A percentile compares a stretch with the other conserved stretches of the same genome.
Evolutionary conservation across 2,888 invertebrate genomes (phyloP).

Genomic region (Panorpa germanica): DNA sequence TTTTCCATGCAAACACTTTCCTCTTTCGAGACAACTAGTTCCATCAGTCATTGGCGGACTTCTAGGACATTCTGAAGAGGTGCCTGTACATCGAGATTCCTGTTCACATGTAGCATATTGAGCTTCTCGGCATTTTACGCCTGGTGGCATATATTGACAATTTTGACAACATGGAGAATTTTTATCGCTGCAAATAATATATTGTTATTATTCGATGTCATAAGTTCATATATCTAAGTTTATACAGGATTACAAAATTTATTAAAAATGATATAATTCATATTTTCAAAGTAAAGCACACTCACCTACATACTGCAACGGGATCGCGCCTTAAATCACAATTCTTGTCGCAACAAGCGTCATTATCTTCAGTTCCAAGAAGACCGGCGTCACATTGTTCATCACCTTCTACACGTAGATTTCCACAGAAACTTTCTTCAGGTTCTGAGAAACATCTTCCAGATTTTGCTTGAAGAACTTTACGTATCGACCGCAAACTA

Average conservation of each 20-base stretch:
- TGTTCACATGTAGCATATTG: slow-evolving; percentile 85
- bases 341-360: slow-evolving; percentile 83
- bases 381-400: slow-evolving; percentile 95
- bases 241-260: slow-evolving; percentile 1
- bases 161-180: slow-evolving; percentile 91
- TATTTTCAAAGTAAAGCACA: slow-evolving; percentile 7
- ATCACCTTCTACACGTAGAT: slow-evolving; percentile 83
- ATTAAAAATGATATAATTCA: no score
- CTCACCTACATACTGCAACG: slow-evolving; percentile 75
- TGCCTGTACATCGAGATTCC: slow-evolving; percentile 76
- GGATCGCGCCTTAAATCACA: slow-evolving; percentile 67
- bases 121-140: slow-evolving; percentile 75
- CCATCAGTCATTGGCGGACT: slow-evolving; percentile 75
- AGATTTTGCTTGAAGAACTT: slow-evolving; percentile 83
- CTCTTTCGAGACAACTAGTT: slow-evolving; percentile 78
- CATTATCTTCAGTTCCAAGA: slow-evolving; percentile 81
- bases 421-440: slow-evolving; percentile 91
- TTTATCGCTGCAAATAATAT: slow-evolving; percentile 51
- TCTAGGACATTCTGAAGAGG: slow-evolving; percentile 60
- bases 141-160: slow-evolving; percentile 69
- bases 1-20: slow-evolving; percentile 76
- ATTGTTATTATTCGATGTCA: slow-evolving; percentile 9
- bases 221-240: no score
- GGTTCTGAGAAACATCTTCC: slow-evolving; percentile 84
- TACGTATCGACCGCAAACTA: slow-evolving; percentile 77